A percentile compares a stretch with the other conserved stretches of the same genome.
phyloP scores from a whole-genome alignment of 2,113 vertebrate genomes.

The Cardinalis cardinalis region DNA sequence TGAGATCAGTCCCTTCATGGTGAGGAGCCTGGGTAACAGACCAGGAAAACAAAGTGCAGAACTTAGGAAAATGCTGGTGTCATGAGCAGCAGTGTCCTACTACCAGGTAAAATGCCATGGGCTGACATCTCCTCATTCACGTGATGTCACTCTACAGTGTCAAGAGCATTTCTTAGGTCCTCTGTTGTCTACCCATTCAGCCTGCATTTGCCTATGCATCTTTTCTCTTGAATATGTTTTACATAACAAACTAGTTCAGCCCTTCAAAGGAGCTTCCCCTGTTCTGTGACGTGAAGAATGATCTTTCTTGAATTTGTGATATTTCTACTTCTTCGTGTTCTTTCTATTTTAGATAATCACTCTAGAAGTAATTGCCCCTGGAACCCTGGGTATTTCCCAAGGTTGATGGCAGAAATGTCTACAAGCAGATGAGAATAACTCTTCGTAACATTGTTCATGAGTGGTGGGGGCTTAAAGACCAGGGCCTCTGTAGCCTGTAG shows the following conservation, averaged over 20 bases:
- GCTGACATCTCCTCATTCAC: not conserved
- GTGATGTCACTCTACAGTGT: not conserved
- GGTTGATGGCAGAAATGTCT: not conserved
- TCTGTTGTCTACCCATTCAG: not conserved
- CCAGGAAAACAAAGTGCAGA: not conserved
- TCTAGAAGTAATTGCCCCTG: not conserved
- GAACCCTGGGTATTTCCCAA: not conserved
- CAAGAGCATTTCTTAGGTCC: not conserved
- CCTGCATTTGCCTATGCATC: not conserved
- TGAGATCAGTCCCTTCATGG: not conserved
- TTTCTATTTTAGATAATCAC: not conserved
- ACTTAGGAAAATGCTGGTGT: not conserved
- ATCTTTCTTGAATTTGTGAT: not conserved
- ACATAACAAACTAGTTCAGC: conserved; percentile 10
- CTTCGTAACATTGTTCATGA: not conserved
- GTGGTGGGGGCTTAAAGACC: not conserved
- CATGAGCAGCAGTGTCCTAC: too few species aligned
- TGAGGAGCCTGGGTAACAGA: not conserved
- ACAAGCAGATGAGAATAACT: not conserved
- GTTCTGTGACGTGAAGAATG: not conserved
- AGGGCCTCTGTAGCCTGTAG: not conserved
- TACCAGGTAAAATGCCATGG: not conserved
- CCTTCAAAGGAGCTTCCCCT: not conserved
- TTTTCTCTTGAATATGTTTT: not conserved
- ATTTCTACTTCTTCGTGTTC: not conserved